Percentiles rank a stretch among this genome's conserved stretches.
Evolutionary conservation across 2,888 invertebrate species (phyloP).

Genomic region (Melieria crassipennis): DNA sequence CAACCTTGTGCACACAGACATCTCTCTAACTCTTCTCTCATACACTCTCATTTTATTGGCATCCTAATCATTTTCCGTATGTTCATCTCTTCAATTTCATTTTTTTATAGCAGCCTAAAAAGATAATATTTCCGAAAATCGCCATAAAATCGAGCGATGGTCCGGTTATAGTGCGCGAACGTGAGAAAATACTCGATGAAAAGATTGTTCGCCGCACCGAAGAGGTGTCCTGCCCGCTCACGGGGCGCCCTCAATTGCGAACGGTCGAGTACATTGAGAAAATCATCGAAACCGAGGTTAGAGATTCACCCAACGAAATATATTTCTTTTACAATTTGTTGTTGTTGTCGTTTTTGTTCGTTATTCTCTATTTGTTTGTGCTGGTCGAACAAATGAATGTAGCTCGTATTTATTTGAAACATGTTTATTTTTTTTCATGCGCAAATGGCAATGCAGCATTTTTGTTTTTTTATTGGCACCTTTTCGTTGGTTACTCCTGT

Average conservation of each 20-base stretch:
- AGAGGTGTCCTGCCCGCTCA: conserved; percentile 86
- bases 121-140: conserved; percentile 80
- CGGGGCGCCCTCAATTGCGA: conserved; percentile 86
- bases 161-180: conserved; percentile 85
- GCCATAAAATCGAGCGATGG: conserved; percentile 88
- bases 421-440: too few species aligned
- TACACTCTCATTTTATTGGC: too few species aligned
- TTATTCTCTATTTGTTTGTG: too few species aligned
- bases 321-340: too few species aligned
- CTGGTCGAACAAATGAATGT: too few species aligned
- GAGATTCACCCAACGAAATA: conserved; percentile 30
- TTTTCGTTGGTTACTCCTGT: not conserved
- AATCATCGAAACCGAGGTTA: conserved; percentile 95
- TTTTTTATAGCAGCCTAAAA: conserved; percentile 54
- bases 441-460: not conserved
- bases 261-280: conserved; percentile 95
- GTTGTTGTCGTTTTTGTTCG: too few species aligned
- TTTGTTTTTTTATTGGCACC: conserved; percentile 10
- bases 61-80: conserved; percentile 28
- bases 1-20: too few species aligned
- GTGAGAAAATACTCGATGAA: conserved; percentile 89
- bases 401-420: too few species aligned
- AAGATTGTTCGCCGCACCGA: conserved; percentile 87
- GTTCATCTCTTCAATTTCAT: conserved; percentile 37
- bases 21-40: not conserved